Evolutionary conservation across 2,888 invertebrate genomes (phyloP), one percentile per base, ranked within the genome.

Genomic region (Aleiodes leptofemur): DNA sequence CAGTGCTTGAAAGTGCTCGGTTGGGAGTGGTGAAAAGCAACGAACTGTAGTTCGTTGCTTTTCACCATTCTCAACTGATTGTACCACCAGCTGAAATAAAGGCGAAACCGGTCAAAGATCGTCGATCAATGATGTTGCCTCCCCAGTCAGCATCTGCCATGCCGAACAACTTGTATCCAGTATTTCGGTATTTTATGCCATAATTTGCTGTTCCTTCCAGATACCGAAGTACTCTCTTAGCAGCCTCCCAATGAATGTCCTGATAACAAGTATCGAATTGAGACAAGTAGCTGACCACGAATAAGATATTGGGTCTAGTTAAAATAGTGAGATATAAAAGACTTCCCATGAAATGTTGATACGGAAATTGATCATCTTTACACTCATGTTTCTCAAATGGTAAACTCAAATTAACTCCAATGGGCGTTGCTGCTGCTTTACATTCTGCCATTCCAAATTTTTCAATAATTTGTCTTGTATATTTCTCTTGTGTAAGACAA

Each of bases 271-370:
- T 29, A 7, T 34, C 7, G 50, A 48, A 68, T 11, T 14, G 91
- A 91, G 76, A 79, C 91, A 64, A 86, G 90, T 80, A 90, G 91
- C 84, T 86, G 91, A 56, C 84, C 90, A 80, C 91, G 91, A 3
- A 87, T 91, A 71, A 86, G 90, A 76, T 91, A 91, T 71, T 43
- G 14, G 71, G 59, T 16, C 55, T 66, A 29, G 50, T 59, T 34
- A 38, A 48, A 50, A 72, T 48, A 13, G 66, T 34, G 3, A 57
- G 16, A 72, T 66, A 51, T 53, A 64, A 48, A 3, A 64, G 14
- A 14, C 61, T 34, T 29, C 72, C 66, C 3, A 73, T 53, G 1
- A 69, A 13, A n/a, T 34, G 31, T 57, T 43, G 7, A 53, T 34
- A 34, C 82, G 14, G 31, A 13, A 14, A 29, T 48, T 13, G 29